Percentiles rank a stretch among this genome's conserved stretches.
Evolutionary conservation across 1,140 invertebrate species (phyloP).

Genomic region (Chionoecetes opilio): DNA sequence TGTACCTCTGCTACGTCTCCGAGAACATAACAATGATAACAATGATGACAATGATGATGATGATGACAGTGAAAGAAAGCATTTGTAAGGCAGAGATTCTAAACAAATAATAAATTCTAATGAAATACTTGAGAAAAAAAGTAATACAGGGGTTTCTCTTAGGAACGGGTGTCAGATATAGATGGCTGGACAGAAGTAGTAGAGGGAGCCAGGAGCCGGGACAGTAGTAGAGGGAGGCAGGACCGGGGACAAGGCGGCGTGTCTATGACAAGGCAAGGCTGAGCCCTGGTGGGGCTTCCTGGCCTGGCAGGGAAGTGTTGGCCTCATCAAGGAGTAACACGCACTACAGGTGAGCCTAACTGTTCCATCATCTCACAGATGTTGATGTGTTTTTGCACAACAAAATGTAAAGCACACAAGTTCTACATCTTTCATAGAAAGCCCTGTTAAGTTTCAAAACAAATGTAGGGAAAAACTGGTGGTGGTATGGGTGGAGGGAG

Average conservation of each 20-base stretch:
- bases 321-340: too few species aligned
- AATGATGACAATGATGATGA: too few species aligned
- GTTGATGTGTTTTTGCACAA: background rate
- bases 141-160: too few species aligned
- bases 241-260: too few species aligned
- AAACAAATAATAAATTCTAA: background rate
- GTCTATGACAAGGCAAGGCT: background rate
- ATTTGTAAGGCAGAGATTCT: background rate
- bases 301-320: background rate
- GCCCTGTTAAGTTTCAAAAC: slow-evolving; percentile 64
- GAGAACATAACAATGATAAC: too few species aligned
- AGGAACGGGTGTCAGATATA: too few species aligned
- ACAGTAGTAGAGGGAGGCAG: too few species aligned
- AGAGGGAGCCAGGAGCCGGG: too few species aligned
- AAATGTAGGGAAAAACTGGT: slow-evolving; percentile 40
- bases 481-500: too few species aligned
- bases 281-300: background rate
- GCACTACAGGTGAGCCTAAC: background rate
- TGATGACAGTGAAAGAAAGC: too few species aligned
- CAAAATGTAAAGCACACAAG: background rate
- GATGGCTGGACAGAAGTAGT: too few species aligned
- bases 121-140: background rate
- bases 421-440: slow-evolving; percentile 8
- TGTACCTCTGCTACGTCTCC: too few species aligned
- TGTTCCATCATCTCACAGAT: background rate